phyloP scores from a whole-genome alignment of 2,797 vertebrate genomes.

The Iguana delicatissima region DNA sequence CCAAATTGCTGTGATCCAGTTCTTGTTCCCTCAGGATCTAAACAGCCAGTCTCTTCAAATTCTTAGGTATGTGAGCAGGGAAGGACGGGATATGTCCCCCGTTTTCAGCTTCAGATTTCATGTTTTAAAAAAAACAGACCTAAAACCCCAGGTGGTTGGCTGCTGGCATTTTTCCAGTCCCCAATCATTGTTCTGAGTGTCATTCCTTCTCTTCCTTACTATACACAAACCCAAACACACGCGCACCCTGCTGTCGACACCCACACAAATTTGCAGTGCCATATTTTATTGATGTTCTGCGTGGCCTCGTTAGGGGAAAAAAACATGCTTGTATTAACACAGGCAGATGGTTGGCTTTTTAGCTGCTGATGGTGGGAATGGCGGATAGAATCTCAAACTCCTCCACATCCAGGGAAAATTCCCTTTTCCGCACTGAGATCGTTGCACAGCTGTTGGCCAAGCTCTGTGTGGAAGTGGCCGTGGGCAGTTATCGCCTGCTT shows the following conservation, averaged over 20 bases:
- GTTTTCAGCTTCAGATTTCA: conserved; percentile 2
- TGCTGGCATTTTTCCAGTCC: conserved; percentile 1
- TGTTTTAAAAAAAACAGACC: background rate
- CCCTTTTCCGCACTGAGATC: background rate
- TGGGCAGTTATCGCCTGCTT: background rate
- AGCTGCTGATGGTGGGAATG: conserved; percentile 2
- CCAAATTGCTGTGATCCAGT: background rate
- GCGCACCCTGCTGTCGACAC: conserved; percentile 39
- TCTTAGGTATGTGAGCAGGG: background rate
- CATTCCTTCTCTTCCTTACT: conserved; percentile 17
- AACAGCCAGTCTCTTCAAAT: background rate
- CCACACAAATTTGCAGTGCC: conserved; percentile 38
- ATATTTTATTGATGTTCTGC: conserved; percentile 50
- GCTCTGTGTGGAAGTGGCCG: background rate
- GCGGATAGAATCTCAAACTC: background rate
- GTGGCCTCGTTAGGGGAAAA: conserved; percentile 36
- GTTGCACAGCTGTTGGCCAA: background rate
- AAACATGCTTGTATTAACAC: conserved; percentile 41
- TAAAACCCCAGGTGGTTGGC: background rate
- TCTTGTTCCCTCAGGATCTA: background rate
- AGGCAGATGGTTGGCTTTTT: conserved; percentile 40
- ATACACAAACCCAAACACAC: conserved; percentile 41
- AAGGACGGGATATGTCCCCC: too few relatives aligned
- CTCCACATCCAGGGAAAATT: background rate
- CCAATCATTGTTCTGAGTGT: background rate